phyloP scores from a whole-genome alignment of 2,113 vertebrate genomes.

The Anarrhichthys ocellatus region DNA sequence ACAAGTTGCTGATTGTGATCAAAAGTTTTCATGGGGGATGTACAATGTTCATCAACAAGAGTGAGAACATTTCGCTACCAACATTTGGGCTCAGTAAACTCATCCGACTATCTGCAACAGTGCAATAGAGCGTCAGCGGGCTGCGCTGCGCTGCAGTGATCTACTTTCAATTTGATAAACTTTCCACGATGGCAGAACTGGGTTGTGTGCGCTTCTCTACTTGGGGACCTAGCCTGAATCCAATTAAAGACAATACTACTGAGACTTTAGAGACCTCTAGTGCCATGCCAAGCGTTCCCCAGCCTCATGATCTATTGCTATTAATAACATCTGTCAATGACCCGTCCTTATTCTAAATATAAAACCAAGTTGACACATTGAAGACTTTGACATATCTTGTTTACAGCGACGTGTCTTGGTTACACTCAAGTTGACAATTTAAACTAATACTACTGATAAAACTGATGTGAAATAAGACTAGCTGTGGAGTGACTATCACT shows the following conservation, averaged over 20 bases:
- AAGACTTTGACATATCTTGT: slow-evolving; percentile 28
- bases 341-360: slow-evolving; percentile 69
- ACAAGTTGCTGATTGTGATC: slow-evolving; percentile 81
- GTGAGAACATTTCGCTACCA: slow-evolving; percentile 33
- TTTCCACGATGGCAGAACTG: slow-evolving; percentile 80
- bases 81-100: slow-evolving; percentile 16
- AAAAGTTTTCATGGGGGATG: slow-evolving; percentile 80
- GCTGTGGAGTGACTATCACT: neutral
- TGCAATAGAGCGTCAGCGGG: slow-evolving; percentile 51
- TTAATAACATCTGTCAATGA: slow-evolving; percentile 81
- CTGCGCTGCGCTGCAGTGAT: slow-evolving; percentile 66
- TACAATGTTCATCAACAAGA: slow-evolving; percentile 83
- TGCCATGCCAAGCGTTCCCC: slow-evolving; percentile 72
- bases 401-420: neutral
- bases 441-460: neutral
- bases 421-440: neutral
- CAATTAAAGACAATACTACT: slow-evolving; percentile 74
- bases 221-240: slow-evolving; percentile 86
- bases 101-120: slow-evolving; percentile 32
- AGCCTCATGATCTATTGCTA: slow-evolving; percentile 72
- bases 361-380: slow-evolving; percentile 54
- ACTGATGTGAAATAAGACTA: neutral
- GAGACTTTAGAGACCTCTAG: slow-evolving; percentile 75
- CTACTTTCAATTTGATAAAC: slow-evolving; percentile 81
- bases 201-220: slow-evolving; percentile 82